Evolutionary conservation across 2,113 vertebrate species (phyloP).

Genomic region (Dissostichus mawsoni): DNA sequence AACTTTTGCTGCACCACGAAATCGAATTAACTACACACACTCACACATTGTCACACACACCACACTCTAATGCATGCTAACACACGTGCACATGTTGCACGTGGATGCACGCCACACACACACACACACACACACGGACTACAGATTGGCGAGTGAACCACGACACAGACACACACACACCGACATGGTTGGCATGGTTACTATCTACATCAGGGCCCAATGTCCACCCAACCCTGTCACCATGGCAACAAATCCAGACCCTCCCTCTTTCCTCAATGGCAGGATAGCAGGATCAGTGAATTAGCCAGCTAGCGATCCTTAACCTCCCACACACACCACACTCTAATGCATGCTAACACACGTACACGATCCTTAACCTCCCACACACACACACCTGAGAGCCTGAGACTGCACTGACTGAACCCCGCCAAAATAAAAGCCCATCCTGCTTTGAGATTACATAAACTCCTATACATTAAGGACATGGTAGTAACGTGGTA

Average conservation of each 20-base stretch:
- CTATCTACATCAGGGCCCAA: conserved; percentile 69
- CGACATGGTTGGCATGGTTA: conserved; percentile 58
- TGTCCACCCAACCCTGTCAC: conserved; percentile 43
- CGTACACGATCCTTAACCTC: conserved; percentile 30
- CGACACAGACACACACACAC: conserved; percentile 64
- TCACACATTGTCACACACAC: conserved; percentile 1
- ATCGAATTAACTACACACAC: too few species aligned
- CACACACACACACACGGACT: conserved; percentile 34
- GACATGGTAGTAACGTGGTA: conserved; percentile 47
- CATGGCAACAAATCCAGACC: conserved; percentile 56
- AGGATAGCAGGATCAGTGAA: conserved; percentile 49
- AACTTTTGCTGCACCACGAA: too few species aligned
- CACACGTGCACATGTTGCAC: not conserved
- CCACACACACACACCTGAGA: conserved; percentile 4
- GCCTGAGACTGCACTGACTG: conserved; percentile 51
- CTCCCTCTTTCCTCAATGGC: not conserved
- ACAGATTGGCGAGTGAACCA: conserved; percentile 57
- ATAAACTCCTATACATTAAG: conserved; percentile 36
- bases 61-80: conserved; percentile 16
- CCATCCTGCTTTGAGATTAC: conserved; percentile 38
- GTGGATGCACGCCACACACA: conserved; percentile 6
- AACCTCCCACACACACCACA: conserved; percentile 22
- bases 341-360: too few species aligned
- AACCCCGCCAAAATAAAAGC: not conserved
- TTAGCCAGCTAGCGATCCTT: conserved; percentile 39